Percentiles rank a stretch among this genome's conserved stretches.
Evolutionary conservation across 2,888 invertebrate species (phyloP).

Genomic region (Bugulina stolonifera): DNA sequence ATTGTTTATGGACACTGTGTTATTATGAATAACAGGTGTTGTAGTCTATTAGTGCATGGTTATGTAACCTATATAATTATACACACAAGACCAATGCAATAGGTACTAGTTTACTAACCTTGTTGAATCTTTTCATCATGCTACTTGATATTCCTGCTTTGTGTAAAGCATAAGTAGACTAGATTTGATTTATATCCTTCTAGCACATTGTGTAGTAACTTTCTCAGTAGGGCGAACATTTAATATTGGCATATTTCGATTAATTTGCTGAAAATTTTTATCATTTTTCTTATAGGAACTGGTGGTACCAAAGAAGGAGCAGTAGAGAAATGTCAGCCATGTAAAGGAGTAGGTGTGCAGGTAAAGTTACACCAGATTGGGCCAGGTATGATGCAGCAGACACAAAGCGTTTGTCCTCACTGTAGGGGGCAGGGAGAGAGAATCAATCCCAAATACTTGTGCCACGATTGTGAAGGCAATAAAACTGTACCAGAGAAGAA

Average conservation of each 20-base stretch:
- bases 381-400: constrained; percentile 79
- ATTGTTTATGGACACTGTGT: no score
- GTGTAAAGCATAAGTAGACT: neutral
- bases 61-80: no score
- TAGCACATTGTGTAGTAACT: neutral
- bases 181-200: neutral
- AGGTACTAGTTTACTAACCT: no score
- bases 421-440: constrained; percentile 69
- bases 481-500: constrained; percentile 85
- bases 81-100: no score
- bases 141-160: neutral
- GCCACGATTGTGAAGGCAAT: constrained; percentile 84
- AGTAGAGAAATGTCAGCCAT: constrained; percentile 77
- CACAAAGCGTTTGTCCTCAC: constrained; percentile 78
- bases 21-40: no score
- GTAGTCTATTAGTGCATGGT: no score
- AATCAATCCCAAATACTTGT: constrained; percentile 72
- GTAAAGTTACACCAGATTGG: constrained; percentile 64
- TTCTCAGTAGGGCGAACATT: no score
- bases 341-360: constrained; percentile 81
- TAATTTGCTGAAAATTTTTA: no score
- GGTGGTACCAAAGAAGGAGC: constrained; percentile 88
- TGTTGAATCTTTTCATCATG: no score
- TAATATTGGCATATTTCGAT: no score
- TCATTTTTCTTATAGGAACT: no score